Evolutionary conservation across 2,797 vertebrate genomes (phyloP), one percentile per base, ranked within the genome.

Genomic region (Chlorospingus flavigularis): DNA sequence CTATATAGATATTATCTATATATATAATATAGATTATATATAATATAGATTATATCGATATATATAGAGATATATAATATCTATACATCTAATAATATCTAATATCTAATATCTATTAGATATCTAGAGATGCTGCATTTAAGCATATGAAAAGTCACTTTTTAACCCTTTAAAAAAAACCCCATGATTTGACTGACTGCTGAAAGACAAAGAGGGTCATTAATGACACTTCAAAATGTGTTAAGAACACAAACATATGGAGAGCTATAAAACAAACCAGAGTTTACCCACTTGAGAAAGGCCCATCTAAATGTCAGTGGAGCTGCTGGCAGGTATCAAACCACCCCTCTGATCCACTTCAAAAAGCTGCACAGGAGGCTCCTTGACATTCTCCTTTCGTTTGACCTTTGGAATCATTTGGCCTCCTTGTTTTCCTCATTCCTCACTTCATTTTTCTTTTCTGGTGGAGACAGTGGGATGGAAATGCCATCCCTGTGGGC

Each of bases 351-450:
- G 47, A 63, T 50, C 60, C 68, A 94, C 48, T 95, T 82, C 58
- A 80, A 60, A 94, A 65, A 57, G 16, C 40, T 90, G 50, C 76
- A 48, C 55, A 92, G 33, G 50, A 92, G 55, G 40, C 57, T 86
- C 75, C 43, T 48, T 77, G 48, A 74, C 58, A 40, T 88, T 39
- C 45, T 65, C 72, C 73, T 86, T 83, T 23, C 50, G 26, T 85
- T 61, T 91, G 78, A 95, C 92, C 87, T 95, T 94, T 86, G 40
- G 70, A 95, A 76, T 45, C 4, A 23, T 60, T 85, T 75, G 55
- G 9, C 10, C 35, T 78, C 61, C 4, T 53, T 61, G 26, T 61
- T 67, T n/a, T 19, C 30, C 55, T 37, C 8, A 18, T 70, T 78
- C 63, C 58, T 79, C 71, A 48, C 66, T 87, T 87, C 72, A 43